Evolutionary conservation across 2,113 vertebrate species (phyloP).

Genomic region (Bujurquina vittata): DNA sequence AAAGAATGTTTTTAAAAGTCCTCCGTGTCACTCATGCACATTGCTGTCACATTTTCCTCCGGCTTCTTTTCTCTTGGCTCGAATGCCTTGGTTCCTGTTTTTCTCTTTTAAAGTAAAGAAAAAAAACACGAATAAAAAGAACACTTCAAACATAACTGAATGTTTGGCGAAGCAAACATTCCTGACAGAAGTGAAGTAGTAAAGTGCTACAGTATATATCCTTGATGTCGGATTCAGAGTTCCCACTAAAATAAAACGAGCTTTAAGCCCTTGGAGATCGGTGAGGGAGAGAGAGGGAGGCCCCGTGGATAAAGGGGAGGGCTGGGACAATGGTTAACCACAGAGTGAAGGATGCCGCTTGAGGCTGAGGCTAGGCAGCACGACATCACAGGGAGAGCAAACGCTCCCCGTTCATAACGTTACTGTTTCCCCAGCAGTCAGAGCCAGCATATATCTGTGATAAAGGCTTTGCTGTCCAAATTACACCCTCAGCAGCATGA

Average conservation of each 20-base stretch:
- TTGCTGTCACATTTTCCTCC: conserved; percentile 63
- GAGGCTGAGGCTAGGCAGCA: conserved; percentile 55
- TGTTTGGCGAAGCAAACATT: conserved; percentile 29
- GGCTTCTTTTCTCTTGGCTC: conserved; percentile 45
- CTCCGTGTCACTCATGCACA: conserved; percentile 62
- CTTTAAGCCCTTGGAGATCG: conserved; percentile 43
- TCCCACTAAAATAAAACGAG: conserved; percentile 36
- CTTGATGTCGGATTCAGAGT: conserved; percentile 49
- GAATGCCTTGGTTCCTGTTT: conserved; percentile 34
- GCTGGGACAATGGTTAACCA: conserved; percentile 77
- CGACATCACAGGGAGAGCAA: conserved; percentile 58
- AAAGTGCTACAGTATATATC: conserved; percentile 32
- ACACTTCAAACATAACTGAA: conserved; percentile 5
- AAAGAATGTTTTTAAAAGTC: conserved; percentile 52
- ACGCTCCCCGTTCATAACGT: conserved; percentile 44
- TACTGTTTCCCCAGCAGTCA: conserved; percentile 29
- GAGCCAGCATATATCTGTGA: conserved; percentile 29
- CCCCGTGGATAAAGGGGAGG: conserved; percentile 59
- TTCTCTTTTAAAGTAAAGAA: not conserved
- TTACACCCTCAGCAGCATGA: conserved; percentile 50
- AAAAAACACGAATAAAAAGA: not conserved
- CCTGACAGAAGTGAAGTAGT: conserved; percentile 29
- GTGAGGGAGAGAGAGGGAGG: conserved; percentile 33
- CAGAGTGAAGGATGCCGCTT: conserved; percentile 59
- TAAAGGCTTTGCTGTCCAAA: conserved; percentile 55